These are phyloP conservation scores for Coreoperca whiteheadi DNA, from an alignment of 2,113 vertebrate genomes.

Conservation along the genomic window DNA sequence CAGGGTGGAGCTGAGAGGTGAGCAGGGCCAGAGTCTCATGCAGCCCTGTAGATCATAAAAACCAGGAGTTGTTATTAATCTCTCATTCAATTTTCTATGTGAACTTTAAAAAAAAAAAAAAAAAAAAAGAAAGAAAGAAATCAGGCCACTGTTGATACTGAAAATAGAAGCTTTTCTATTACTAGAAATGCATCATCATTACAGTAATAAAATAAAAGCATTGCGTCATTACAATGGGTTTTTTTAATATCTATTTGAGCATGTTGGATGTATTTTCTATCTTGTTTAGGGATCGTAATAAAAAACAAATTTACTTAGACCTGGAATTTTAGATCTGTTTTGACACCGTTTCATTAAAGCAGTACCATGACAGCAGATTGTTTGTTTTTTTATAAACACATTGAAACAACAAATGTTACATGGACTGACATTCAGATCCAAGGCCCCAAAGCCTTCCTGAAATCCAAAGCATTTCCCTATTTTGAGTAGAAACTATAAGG, in stretches of 20 bases:
- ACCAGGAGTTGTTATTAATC: not conserved
- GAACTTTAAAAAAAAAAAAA: not conserved
- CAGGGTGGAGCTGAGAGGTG: conserved; percentile 94
- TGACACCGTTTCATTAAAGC: not conserved
- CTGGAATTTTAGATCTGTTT: not conserved
- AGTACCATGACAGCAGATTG: not conserved
- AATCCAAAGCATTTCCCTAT: not conserved
- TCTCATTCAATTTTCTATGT: not conserved
- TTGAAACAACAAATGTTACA: not conserved
- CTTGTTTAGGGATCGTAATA: not conserved
- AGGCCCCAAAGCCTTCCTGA: not conserved
- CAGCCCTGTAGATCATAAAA: conserved; percentile 82
- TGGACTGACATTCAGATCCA: not conserved
- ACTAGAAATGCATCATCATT: not conserved
- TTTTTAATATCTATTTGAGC: not conserved
- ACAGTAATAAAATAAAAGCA: not conserved
- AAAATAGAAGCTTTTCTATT: not conserved
- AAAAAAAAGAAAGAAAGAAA: too few species aligned
- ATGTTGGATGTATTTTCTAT: not conserved
- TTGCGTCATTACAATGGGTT: not conserved
- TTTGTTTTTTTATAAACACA: not conserved
- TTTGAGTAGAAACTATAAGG: not conserved
- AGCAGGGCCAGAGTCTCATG: conserved; percentile 94
- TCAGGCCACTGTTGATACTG: not conserved
- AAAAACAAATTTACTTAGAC: not conserved